Evolutionary conservation across 2,113 vertebrate genomes (phyloP), one percentile per base, ranked within the genome.

Genomic region (Malurus cyaneus): DNA sequence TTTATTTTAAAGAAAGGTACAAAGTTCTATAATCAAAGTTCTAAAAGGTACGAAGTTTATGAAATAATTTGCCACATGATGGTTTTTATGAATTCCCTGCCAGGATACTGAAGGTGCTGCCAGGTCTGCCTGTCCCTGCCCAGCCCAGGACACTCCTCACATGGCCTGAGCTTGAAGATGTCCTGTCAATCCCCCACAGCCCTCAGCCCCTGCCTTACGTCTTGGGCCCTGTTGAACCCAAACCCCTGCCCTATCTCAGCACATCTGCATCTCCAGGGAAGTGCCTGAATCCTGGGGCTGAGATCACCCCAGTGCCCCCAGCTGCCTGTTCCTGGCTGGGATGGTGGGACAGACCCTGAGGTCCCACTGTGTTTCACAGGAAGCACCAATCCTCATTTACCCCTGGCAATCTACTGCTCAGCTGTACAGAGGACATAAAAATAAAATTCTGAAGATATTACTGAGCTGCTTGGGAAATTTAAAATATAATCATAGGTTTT

Each of bases 251-350:
- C 7, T 41, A 9, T 13, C 47, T 42, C 36, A 66, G 50, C 21
- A 26, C 16, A 8, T 8, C 16, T 34, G 12, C 11, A 18, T 28
- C 19, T 29, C 14, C 61, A 52, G 32, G 26, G 26, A 61, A 14
- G 8, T 28, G 50, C 11, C 18, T 39, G 18, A 52, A 13, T 6
- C 31, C 31, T 7, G 6, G 34, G 14, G 4, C 12, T 60, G 42
- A 11, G 19, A 2, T 29, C 39, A 25, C 9, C 34, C 29, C 17
- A 8, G 13, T 14, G 14, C 3, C 4, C 16, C 5, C 2, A 0
- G 18, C 6, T 60, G 18, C 23, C 47, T 72, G 24, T 15, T 67
- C 7, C 42, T 39, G 17, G 2, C 16, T 71, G 36, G 46, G 18
- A 5, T 2, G 3, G 4, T 36, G 41, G 17, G 9, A 47, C 0